phyloP scores from a whole-genome alignment of 2,797 vertebrate species.

The Antennarius maculatus region DNA sequence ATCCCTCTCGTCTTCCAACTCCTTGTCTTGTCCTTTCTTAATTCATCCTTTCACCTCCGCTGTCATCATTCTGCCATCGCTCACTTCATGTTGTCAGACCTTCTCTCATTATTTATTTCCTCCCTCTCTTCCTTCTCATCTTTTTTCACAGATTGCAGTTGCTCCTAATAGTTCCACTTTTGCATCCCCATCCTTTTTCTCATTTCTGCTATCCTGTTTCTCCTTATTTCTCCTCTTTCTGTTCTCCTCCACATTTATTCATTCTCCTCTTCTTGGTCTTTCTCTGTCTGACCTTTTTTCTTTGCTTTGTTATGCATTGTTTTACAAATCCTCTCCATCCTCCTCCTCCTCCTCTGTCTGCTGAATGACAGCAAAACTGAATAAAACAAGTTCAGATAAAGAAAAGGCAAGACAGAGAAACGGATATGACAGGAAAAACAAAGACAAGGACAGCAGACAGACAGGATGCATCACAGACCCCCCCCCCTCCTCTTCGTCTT shows the following conservation, averaged over 20 bases:
- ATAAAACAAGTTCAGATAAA: too few relatives aligned
- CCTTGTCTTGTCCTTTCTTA: not conserved
- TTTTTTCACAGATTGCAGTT: too few relatives aligned
- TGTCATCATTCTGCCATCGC: not conserved
- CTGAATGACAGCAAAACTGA: too few relatives aligned
- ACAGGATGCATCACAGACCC: constrained; percentile 19
- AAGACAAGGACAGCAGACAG: constrained; percentile 42
- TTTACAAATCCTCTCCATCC: not conserved
- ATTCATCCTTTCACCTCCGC: not conserved
- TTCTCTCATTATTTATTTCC: constrained; percentile 7
- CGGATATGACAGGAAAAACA: constrained; percentile 9
- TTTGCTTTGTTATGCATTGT: not conserved
- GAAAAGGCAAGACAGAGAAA: too few relatives aligned
- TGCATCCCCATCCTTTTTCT: too few relatives aligned
- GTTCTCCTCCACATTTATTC: too few relatives aligned
- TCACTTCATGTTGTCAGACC: not conserved
- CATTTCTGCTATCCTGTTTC: too few relatives aligned
- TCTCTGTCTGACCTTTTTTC: not conserved
- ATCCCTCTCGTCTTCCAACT: not conserved
- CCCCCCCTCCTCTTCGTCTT: constrained; percentile 14
- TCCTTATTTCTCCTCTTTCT: not conserved
- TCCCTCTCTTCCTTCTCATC: not conserved
- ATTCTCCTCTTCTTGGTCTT: not conserved
- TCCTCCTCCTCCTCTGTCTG: not conserved
- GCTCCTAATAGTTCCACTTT: too few relatives aligned